Evolutionary conservation across 2,888 invertebrate genomes (phyloP).

Genomic region (Catonia carolina): DNA sequence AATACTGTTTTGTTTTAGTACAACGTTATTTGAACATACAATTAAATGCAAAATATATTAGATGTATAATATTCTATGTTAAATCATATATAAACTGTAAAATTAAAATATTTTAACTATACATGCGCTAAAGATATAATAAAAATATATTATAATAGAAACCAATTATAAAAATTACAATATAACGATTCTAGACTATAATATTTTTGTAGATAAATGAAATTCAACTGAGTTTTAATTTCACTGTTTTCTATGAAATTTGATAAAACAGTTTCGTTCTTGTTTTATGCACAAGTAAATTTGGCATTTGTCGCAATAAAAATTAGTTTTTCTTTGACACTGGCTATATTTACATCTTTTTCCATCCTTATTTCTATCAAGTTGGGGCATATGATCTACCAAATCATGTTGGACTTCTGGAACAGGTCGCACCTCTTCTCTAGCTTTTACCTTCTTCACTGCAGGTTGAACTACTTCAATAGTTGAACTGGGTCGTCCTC

Average conservation of each 20-base stretch:
- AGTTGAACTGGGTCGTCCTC: slow-evolving; percentile 6
- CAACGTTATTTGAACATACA: too few species aligned
- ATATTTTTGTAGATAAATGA: too few species aligned
- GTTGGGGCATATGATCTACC: slow-evolving; percentile 29
- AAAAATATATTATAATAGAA: neutral
- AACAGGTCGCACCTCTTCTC: slow-evolving; percentile 24
- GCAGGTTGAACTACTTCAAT: neutral
- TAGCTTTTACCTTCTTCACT: neutral
- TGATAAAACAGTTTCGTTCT: slow-evolving; percentile 27
- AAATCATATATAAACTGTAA: too few species aligned
- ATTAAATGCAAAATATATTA: too few species aligned
- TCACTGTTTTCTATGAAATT: slow-evolving; percentile 25
- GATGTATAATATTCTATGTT: too few species aligned
- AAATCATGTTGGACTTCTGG: slow-evolving; percentile 26
- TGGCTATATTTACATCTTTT: slow-evolving; percentile 27
- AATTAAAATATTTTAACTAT: too few species aligned
- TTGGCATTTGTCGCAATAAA: slow-evolving; percentile 29
- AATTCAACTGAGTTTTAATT: too few species aligned
- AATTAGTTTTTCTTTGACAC: slow-evolving; percentile 29
- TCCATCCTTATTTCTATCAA: slow-evolving; percentile 26
- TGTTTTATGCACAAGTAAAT: slow-evolving; percentile 28
- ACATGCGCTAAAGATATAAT: too few species aligned
- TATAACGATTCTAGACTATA: too few species aligned
- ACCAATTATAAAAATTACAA: neutral
- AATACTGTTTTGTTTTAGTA: too few species aligned